These are phyloP conservation scores for Larimichthys polyactis DNA, from an alignment of 2,113 vertebrate genomes.

Conservation along the genomic window DNA sequence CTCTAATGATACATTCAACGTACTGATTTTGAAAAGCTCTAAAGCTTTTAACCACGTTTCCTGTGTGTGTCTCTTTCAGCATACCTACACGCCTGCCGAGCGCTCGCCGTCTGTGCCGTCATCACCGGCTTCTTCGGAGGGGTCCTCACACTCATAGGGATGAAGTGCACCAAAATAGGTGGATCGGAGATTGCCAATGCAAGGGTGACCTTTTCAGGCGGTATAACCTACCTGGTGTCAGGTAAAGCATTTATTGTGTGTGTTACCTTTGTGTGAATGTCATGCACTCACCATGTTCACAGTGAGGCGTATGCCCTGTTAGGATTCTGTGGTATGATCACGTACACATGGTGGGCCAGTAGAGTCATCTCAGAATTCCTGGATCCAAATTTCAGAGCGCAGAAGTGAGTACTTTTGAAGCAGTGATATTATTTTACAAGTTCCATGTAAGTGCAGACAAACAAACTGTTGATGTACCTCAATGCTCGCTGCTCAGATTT, in stretches of 20 bases:
- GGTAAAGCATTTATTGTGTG: slow-evolving; percentile 79
- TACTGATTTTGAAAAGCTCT: no score
- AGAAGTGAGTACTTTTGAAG: slow-evolving; percentile 88
- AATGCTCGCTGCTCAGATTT: slow-evolving; percentile 74
- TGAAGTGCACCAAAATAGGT: slow-evolving; percentile 98
- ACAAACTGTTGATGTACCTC: background rate
- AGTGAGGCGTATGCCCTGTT: background rate
- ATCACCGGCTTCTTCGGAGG: slow-evolving; percentile 93
- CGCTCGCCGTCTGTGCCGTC: slow-evolving; percentile 90
- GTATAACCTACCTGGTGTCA: slow-evolving; percentile 90
- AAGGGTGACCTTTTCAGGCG: slow-evolving; percentile 92
- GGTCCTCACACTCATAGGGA: slow-evolving; percentile 92
- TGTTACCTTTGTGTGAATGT: background rate
- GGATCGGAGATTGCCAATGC: slow-evolving; percentile 92
- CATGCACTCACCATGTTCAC: background rate
- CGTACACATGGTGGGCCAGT: slow-evolving; percentile 93
- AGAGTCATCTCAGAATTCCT: slow-evolving; percentile 91
- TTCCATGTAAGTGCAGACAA: background rate
- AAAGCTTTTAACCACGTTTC: background rate
- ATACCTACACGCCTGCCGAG: slow-evolving; percentile 93
- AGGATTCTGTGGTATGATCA: slow-evolving; percentile 93
- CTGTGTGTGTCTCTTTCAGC: slow-evolving; percentile 73
- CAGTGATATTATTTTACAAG: background rate
- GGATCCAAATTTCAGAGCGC: slow-evolving; percentile 88
- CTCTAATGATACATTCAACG: no score